Evolutionary conservation across 2,888 invertebrate genomes (phyloP).

Genomic region (Trilocha varians): DNA sequence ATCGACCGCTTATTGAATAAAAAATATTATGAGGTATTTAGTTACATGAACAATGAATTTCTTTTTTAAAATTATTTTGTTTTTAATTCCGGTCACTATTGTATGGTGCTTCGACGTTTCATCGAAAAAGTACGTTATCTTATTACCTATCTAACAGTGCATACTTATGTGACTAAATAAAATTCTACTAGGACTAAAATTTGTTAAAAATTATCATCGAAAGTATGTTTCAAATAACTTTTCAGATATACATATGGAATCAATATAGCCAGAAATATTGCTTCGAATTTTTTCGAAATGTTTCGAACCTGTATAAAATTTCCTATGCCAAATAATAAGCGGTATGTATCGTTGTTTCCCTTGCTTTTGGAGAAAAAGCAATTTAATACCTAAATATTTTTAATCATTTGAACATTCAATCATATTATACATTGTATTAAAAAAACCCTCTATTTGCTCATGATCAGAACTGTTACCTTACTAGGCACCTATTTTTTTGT

Average conservation of each 20-base stretch:
- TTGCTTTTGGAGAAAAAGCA: too few relatives aligned
- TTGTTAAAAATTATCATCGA: background rate
- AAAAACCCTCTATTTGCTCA: too few relatives aligned
- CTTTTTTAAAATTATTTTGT: background rate
- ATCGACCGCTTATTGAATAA: too few relatives aligned
- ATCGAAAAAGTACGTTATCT: background rate
- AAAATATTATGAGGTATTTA: too few relatives aligned
- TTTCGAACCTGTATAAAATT: slow-evolving; percentile 21
- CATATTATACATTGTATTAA: too few relatives aligned
- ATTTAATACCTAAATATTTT: too few relatives aligned
- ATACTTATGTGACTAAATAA: too few relatives aligned
- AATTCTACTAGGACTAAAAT: too few relatives aligned
- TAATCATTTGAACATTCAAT: too few relatives aligned
- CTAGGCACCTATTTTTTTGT: too few relatives aligned
- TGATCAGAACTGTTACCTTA: too few relatives aligned
- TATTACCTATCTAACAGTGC: background rate
- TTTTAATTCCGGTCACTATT: background rate
- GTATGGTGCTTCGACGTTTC: background rate
- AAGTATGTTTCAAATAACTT: background rate
- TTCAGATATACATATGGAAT: slow-evolving; percentile 11
- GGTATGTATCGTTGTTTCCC: slow-evolving; percentile 26
- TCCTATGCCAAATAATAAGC: slow-evolving; percentile 30
- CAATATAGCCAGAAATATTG: slow-evolving; percentile 1
- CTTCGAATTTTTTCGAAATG: slow-evolving; percentile 14
- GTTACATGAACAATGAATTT: background rate